Percentiles rank a stretch among this genome's conserved stretches.
Evolutionary conservation across 1,140 invertebrate genomes (phyloP).

Genomic region (Hyphantria cunea): DNA sequence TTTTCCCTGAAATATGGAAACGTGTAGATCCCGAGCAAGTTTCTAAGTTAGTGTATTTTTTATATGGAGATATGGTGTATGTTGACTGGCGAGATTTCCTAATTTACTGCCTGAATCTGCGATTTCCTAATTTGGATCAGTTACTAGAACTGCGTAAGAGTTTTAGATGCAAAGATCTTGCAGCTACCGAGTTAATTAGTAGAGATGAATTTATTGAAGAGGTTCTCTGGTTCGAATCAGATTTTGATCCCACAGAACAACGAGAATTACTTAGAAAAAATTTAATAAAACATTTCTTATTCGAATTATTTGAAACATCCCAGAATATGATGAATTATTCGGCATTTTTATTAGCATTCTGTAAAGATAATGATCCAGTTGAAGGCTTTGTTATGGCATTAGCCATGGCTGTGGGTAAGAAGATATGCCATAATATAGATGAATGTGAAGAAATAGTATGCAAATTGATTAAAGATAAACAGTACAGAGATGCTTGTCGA

Average conservation of each 20-base stretch:
- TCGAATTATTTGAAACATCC: slow-evolving; percentile 77
- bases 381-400: slow-evolving; percentile 83
- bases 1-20: slow-evolving; percentile 81
- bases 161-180: slow-evolving; percentile 73
- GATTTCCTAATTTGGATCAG: slow-evolving; percentile 78
- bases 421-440: slow-evolving; percentile 70
- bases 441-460: slow-evolving; percentile 74
- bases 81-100: slow-evolving; percentile 85
- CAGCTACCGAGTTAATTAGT: slow-evolving; percentile 66
- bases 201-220: slow-evolving; percentile 66
- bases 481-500: slow-evolving; percentile 61
- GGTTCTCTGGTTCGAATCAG: slow-evolving; percentile 82
- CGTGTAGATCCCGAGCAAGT: slow-evolving; percentile 75
- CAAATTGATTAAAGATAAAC: slow-evolving; percentile 65
- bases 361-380: slow-evolving; percentile 79
- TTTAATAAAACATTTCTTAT: slow-evolving; percentile 81
- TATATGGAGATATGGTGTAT: slow-evolving; percentile 80
- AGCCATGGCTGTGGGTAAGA: slow-evolving; percentile 79
- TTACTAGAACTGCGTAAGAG: slow-evolving; percentile 72
- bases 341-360: slow-evolving; percentile 83
- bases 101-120: slow-evolving; percentile 81
- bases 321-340: slow-evolving; percentile 82
- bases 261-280: slow-evolving; percentile 54
- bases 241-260: slow-evolving; percentile 52
- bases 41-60: slow-evolving; percentile 63